phyloP scores from a whole-genome alignment of 30 jellyfish, hydroid and myxozoan species.

The Sanderia malayensis region DNA sequence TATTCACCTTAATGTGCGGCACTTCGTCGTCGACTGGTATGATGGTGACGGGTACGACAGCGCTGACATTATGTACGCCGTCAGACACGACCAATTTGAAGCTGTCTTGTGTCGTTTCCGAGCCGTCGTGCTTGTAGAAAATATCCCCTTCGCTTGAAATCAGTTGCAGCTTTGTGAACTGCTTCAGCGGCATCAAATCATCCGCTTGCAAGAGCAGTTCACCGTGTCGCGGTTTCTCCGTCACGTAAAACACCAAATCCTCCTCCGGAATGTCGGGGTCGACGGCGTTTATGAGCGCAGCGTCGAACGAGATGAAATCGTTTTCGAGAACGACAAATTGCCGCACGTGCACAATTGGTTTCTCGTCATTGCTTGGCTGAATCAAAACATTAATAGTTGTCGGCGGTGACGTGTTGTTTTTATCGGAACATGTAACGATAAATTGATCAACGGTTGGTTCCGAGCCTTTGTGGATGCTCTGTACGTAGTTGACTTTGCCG shows the following conservation, averaged over 20 bases:
- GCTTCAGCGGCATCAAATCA: constrained; percentile 52
- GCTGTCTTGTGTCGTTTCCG: constrained; percentile 77
- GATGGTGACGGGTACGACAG: constrained; percentile 59
- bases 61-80: constrained; percentile 81
- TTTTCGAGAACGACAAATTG: constrained; percentile 88
- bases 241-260: constrained; percentile 56
- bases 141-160: constrained; percentile 67
- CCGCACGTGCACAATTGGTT: constrained; percentile 76
- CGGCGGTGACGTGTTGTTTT: constrained; percentile 66
- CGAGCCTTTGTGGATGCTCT: constrained; percentile 67
- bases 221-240: constrained; percentile 84
- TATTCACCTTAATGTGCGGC: constrained; percentile 80
- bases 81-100: constrained; percentile 75
- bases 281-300: constrained; percentile 80
- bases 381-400: constrained; percentile 66
- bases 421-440: constrained; percentile 73
- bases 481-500: constrained; percentile 74
- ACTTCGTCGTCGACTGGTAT: constrained; percentile 95
- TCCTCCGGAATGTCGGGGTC: constrained; percentile 87
- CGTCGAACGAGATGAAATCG: constrained; percentile 75
- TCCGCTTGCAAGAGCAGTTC: constrained; percentile 71
- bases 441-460: constrained; percentile 86
- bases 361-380: constrained; percentile 90
- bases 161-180: constrained; percentile 57
- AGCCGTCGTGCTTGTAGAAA: constrained; percentile 92